phyloP scores from a whole-genome alignment of 1,140 invertebrate genomes.

The Mesaphorura yosii region DNA sequence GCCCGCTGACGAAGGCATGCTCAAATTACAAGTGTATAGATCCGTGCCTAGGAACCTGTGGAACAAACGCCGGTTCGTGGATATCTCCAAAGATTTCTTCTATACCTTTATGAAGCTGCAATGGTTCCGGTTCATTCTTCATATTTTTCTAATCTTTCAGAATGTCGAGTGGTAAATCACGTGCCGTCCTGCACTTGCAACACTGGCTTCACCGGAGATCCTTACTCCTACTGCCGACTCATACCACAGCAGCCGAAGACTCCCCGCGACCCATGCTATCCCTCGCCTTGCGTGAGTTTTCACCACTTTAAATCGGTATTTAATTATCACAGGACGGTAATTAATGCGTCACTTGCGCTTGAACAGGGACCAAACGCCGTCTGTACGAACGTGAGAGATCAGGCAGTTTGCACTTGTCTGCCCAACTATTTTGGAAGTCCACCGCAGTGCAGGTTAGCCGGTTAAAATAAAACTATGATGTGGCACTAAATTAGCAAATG shows the following conservation, averaged over 20 bases:
- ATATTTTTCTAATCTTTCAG: too few species aligned
- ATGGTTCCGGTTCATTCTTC: too few species aligned
- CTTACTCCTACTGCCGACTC: constrained; percentile 49
- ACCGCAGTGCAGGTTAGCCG: constrained; percentile 54
- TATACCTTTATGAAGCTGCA: too few species aligned
- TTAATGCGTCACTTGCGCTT: too few species aligned
- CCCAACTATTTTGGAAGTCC: constrained; percentile 64
- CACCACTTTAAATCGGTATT: too few species aligned
- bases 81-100: too few species aligned
- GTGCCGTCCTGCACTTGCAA: constrained; percentile 56
- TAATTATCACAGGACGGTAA: too few species aligned
- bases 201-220: constrained; percentile 57
- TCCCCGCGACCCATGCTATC: constrained; percentile 34
- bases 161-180: constrained; percentile 62
- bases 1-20: constrained; percentile 63
- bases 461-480: too few species aligned
- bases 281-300: constrained; percentile 67
- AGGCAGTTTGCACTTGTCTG: constrained; percentile 64
- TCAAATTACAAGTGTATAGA: constrained; percentile 61
- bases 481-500: too few species aligned
- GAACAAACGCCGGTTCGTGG: constrained; percentile 43
- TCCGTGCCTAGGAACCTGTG: constrained; percentile 50
- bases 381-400: constrained; percentile 59
- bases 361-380: constrained; percentile 61
- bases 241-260: constrained; percentile 7